These are phyloP conservation scores for Nemapogon koenigi DNA, from an alignment of 2,888 invertebrate species.

Conservation along the genomic window DNA sequence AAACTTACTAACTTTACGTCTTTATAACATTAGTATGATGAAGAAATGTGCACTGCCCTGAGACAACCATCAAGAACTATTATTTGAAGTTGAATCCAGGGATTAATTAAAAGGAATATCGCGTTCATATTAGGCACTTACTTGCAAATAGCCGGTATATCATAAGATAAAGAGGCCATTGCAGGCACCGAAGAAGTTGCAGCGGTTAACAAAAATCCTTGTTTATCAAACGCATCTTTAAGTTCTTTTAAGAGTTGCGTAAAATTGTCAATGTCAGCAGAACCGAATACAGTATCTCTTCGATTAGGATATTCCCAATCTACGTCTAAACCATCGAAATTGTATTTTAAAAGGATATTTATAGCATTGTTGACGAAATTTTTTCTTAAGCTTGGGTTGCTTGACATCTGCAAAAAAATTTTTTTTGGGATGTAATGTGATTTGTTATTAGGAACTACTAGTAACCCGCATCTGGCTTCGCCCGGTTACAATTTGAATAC, in stretches of 20 bases:
- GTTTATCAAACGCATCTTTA: slow-evolving; percentile 52
- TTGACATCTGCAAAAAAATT: slow-evolving; percentile 36
- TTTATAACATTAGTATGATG: no score
- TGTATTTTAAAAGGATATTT: slow-evolving; percentile 55
- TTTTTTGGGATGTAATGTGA: no score
- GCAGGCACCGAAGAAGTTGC: slow-evolving; percentile 64
- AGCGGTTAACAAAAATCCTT: slow-evolving; percentile 61
- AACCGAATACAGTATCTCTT: slow-evolving; percentile 48
- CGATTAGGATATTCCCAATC: slow-evolving; percentile 77
- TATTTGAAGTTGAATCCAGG: no score
- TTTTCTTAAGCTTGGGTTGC: slow-evolving; percentile 37
- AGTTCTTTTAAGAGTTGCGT: slow-evolving; percentile 61
- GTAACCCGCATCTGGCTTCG: no score
- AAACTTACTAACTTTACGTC: no score
- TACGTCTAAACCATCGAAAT: slow-evolving; percentile 75
- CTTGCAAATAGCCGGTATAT: slow-evolving; percentile 62
- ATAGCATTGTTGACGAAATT: slow-evolving; percentile 65
- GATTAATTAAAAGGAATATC: no score
- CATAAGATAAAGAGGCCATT: slow-evolving; percentile 61
- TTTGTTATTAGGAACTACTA: no score
- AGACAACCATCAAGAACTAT: no score
- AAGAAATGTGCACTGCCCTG: no score
- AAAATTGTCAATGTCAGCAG: slow-evolving; percentile 56
- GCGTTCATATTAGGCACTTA: slow-evolving; percentile 26
- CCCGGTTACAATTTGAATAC: no score